Conservation (phyloP, 2,113 vertebrate genomes). For the Ariopsis seemanni region DNA sequence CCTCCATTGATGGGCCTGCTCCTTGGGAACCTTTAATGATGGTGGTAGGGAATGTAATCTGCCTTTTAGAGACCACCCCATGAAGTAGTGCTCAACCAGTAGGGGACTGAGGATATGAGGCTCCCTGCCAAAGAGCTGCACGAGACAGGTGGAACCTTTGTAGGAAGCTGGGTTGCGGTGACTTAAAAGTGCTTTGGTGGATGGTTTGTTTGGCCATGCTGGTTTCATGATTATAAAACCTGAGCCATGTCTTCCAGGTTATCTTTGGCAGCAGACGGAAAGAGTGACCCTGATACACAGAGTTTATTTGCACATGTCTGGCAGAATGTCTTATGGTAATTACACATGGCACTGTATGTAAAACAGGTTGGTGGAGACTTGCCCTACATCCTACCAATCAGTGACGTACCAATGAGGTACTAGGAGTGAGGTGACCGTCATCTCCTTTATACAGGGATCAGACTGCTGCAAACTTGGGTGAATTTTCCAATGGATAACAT, state of each 20-base stretch:
- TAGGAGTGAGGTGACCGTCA: background rate
- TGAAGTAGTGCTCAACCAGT: background rate
- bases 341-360: background rate
- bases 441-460: background rate
- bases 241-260: background rate
- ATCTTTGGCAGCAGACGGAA: background rate
- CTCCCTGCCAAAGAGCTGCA: background rate
- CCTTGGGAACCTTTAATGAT: background rate
- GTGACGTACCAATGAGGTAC: background rate
- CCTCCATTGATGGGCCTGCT: background rate
- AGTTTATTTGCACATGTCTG: background rate
- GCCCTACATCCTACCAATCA: background rate
- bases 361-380: background rate
- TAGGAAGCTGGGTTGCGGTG: background rate
- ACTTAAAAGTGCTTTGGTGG: background rate
- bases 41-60: background rate
- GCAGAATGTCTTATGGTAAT: background rate
- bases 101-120: background rate
- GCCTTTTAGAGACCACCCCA: background rate
- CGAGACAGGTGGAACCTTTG: background rate
- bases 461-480: background rate
- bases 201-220: background rate
- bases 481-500: background rate
- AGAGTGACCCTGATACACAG: background rate
- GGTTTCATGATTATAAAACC: background rate